Percentiles rank a stretch among this genome's conserved stretches.
These are phyloP conservation scores for Trisateles emortualis DNA, from an alignment of 2,888 invertebrate species.

Conservation along the genomic window DNA sequence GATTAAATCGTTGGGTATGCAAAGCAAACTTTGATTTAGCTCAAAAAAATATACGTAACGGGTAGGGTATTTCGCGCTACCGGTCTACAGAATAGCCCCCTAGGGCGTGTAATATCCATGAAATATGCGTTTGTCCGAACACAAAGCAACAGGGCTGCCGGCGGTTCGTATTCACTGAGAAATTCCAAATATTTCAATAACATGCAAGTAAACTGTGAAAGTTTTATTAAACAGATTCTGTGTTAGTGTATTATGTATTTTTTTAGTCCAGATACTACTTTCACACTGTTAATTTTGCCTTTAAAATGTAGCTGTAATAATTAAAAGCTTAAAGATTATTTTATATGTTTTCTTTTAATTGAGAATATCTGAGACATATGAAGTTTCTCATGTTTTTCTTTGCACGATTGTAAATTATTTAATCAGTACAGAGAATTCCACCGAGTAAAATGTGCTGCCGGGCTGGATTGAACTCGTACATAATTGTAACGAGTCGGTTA, in stretches of 20 bases:
- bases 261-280: slow-evolving; percentile 30
- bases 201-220: slow-evolving; percentile 49
- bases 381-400: too few species aligned
- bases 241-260: slow-evolving; percentile 27
- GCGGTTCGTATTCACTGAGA: slow-evolving; percentile 50
- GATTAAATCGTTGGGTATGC: slow-evolving; percentile 6
- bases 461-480: too few species aligned
- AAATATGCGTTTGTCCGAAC: slow-evolving; percentile 67
- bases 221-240: slow-evolving; percentile 50
- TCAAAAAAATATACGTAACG: slow-evolving; percentile 29
- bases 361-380: too few species aligned
- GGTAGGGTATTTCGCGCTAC: slow-evolving; percentile 44
- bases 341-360: too few species aligned
- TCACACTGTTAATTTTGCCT: slow-evolving; percentile 17
- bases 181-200: slow-evolving; percentile 74
- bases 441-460: too few species aligned
- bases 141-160: slow-evolving; percentile 63
- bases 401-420: too few species aligned
- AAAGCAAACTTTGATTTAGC: slow-evolving; percentile 33
- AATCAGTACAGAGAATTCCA: too few species aligned
- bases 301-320: slow-evolving; percentile 2
- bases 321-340: too few species aligned
- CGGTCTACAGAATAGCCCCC: slow-evolving; percentile 48
- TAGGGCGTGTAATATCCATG: slow-evolving; percentile 61
- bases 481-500: too few species aligned